Base-by-base conservation (phyloP, 2,888 invertebrate genomes). In the Ellobium chinense region DNA sequence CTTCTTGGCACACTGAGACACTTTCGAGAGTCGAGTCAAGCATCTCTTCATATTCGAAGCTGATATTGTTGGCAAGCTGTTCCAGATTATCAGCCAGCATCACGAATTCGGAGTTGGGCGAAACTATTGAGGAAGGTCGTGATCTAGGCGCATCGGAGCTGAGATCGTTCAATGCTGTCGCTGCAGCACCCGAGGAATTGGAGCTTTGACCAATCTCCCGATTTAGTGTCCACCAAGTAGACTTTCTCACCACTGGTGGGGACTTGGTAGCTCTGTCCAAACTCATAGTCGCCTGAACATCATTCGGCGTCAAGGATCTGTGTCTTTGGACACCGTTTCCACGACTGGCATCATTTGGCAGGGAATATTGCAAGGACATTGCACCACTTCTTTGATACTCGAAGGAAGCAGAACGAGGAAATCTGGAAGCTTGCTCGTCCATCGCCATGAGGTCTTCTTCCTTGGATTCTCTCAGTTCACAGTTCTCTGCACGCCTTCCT, bases 21-120 rank as follows among this genome's bases (percentile, higher is more conserved):
- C 66, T 66, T 34, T 68, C 77, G 5, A 77, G 37, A 4, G 77
- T 73, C 2, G 73, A 39, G 54, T 82, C 81, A 12, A 68, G 29
- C 37, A 60, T 37, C 4, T 80, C 83, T 21, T 83, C 83, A 60
- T 83, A 83, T 60, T 83, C 83, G 18, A 88, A 90, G 73, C 86
- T 85, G 72, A 89, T 85, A 66, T 87, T 83, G 66, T 87, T 84
- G 7, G 85, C 85, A 29, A 82, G 76, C 72, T 83, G 81, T 66
- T 83, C 83, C 18, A 83, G 60, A 58, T 83, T 81, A 54, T 78
- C 81, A 7, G 83, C 81, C 66, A 83, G 36, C 70, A 79, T 46
- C 21, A 79, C 79, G 29, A 79, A 79, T 36, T 79, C 79, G 9
- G 79, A 73, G 29, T 79, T 79, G 18, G 79, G 79, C 2, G 79